These are phyloP conservation scores for Lucifuga dentata DNA, from an alignment of 2,113 vertebrate genomes.

Conservation along the genomic window DNA sequence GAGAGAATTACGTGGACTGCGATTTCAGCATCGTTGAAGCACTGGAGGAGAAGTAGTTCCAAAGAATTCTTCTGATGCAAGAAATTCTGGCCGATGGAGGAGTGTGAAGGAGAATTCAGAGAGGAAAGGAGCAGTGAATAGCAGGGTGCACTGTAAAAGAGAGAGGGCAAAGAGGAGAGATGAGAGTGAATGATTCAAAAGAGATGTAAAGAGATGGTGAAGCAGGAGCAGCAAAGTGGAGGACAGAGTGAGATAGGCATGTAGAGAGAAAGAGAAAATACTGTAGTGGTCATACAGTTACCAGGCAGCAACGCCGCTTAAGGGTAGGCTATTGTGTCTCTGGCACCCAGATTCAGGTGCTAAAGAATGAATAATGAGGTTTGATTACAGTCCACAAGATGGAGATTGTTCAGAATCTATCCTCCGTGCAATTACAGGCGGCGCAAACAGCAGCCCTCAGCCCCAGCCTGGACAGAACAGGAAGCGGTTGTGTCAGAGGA, in stretches of 20 bases:
- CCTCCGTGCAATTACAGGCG: slow-evolving; percentile 77
- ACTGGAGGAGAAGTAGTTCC: slow-evolving; percentile 10
- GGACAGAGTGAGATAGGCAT: slow-evolving; percentile 44
- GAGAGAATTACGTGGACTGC: slow-evolving; percentile 39
- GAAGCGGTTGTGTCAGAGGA: slow-evolving; percentile 78
- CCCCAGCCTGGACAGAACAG: slow-evolving; percentile 68
- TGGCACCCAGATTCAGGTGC: slow-evolving; percentile 68
- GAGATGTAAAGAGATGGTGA: slow-evolving; percentile 46
- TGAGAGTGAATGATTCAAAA: slow-evolving; percentile 66
- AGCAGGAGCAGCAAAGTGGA: slow-evolving; percentile 42
- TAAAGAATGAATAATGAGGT: slow-evolving; percentile 82
- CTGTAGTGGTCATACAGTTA: slow-evolving; percentile 61
- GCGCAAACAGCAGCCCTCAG: slow-evolving; percentile 70
- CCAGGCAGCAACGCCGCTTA: slow-evolving; percentile 52
- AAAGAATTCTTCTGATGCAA: slow-evolving; percentile 56
- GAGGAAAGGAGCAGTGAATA: slow-evolving; percentile 49
- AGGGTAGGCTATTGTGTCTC: slow-evolving; percentile 74
- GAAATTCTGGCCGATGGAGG: slow-evolving; percentile 59
- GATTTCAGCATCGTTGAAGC: slow-evolving; percentile 59
- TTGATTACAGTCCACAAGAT: slow-evolving; percentile 82
- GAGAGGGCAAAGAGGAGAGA: slow-evolving; percentile 57
- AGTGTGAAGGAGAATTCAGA: slow-evolving; percentile 58
- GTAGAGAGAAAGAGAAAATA: too few relatives aligned
- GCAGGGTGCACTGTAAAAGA: slow-evolving; percentile 38
- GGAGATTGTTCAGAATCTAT: slow-evolving; percentile 82